These are phyloP conservation scores for Typhlichthys eigenmanni DNA, from an alignment of 2,797 vertebrate genomes.

Conservation along the genomic window DNA sequence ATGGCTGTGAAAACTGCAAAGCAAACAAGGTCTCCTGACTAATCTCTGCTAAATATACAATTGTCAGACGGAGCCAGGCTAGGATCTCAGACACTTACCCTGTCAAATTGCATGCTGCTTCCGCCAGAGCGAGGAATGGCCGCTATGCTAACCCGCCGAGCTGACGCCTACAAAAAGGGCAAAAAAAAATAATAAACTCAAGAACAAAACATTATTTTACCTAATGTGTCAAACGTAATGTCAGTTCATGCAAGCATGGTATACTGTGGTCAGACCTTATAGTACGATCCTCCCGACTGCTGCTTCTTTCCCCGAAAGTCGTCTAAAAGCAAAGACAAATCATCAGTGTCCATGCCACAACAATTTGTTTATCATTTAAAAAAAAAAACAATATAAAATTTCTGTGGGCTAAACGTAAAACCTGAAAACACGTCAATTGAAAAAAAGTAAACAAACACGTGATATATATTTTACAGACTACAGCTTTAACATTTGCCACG, in stretches of 20 bases:
- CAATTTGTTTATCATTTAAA: too few species aligned
- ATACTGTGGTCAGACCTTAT: conserved; percentile 63
- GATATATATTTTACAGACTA: too few species aligned
- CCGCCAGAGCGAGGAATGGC: conserved; percentile 80
- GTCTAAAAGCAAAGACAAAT: conserved; percentile 56
- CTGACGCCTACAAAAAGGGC: conserved; percentile 45
- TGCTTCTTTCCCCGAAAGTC: conserved; percentile 75
- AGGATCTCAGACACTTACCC: conserved; percentile 72
- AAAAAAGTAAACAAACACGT: neutral
- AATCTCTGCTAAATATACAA: neutral
- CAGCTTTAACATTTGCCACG: too few species aligned
- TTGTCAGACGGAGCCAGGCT: neutral
- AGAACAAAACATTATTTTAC: neutral
- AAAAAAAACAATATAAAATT: too few species aligned
- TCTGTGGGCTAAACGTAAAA: too few species aligned
- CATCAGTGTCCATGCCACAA: neutral
- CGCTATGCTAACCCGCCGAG: conserved; percentile 87
- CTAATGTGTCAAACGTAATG: neutral
- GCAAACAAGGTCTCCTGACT: neutral
- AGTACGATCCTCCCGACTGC: conserved; percentile 52
- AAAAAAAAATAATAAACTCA: neutral
- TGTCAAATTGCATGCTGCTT: conserved; percentile 69
- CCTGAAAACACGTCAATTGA: neutral
- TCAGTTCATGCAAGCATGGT: neutral
- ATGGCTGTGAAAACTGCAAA: too few species aligned